Conservation (phyloP, 2,797 vertebrate species). For the Gallirallus australis region DNA sequence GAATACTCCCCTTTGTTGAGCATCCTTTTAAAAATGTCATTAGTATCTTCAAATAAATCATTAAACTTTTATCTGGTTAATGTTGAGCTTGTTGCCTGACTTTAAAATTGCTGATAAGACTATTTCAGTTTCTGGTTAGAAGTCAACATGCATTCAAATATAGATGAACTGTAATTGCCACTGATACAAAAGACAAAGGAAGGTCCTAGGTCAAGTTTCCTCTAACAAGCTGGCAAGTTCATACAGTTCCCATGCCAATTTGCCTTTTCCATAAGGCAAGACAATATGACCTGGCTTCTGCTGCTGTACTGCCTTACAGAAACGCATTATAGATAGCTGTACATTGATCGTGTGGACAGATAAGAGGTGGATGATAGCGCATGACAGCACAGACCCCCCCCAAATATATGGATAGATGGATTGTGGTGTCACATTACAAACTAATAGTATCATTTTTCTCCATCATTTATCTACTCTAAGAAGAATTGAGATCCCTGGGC, state of each 20-base stretch:
- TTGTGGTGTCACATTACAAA: not conserved
- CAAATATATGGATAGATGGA: too few species aligned
- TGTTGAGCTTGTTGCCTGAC: not conserved
- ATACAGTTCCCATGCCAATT: not conserved
- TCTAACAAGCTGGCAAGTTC: not conserved
- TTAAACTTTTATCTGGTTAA: not conserved
- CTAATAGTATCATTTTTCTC: not conserved
- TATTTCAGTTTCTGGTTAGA: not conserved
- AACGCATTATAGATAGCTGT: not conserved
- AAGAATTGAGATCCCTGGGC: not conserved
- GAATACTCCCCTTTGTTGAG: not conserved
- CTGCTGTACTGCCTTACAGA: not conserved
- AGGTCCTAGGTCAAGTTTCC: not conserved
- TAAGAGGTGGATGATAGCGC: not conserved
- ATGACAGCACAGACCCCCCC: not conserved
- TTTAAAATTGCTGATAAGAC: not conserved
- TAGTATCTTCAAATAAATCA: not conserved
- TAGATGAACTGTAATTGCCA: not conserved
- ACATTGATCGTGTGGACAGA: not conserved
- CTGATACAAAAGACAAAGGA: not conserved
- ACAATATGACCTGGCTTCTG: not conserved
- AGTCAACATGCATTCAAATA: not conserved
- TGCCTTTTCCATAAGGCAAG: not conserved
- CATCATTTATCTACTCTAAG: not conserved
- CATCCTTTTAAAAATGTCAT: not conserved